Evolutionary conservation across 2,888 invertebrate genomes (phyloP).

Genomic region (Drosophila heteroneura): DNA sequence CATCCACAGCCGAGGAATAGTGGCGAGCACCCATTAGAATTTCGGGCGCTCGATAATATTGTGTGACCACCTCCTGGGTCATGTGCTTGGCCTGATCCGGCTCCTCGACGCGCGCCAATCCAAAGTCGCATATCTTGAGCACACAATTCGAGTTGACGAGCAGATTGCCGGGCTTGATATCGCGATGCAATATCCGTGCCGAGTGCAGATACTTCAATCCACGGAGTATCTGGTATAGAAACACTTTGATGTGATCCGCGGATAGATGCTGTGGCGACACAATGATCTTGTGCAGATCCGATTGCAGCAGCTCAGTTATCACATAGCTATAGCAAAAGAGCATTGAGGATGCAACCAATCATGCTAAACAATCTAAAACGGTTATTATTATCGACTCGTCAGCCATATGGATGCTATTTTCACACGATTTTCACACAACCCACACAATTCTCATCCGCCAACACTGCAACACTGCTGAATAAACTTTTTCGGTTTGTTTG

Average conservation of each 20-base stretch:
- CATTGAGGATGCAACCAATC: constrained; percentile 54
- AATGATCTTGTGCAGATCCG: constrained; percentile 99
- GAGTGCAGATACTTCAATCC: constrained; percentile 99
- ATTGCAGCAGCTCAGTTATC: constrained; percentile 99
- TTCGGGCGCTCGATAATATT: constrained; percentile 99
- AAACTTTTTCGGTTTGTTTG: constrained; percentile 50
- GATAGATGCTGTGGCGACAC: constrained; percentile 99
- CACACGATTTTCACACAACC: not conserved
- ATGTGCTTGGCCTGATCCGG: constrained; percentile 96
- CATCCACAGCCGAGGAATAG: constrained; percentile 98
- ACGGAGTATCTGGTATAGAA: constrained; percentile 99
- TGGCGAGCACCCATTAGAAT: constrained; percentile 99
- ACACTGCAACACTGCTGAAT: not conserved
- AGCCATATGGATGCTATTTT: not conserved
- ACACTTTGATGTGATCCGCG: constrained; percentile 99
- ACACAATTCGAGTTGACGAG: constrained; percentile 99
- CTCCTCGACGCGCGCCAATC: constrained; percentile 98
- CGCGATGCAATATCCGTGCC: constrained; percentile 98
- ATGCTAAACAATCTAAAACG: not conserved
- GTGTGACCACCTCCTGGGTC: constrained; percentile 99
- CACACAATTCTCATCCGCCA: not conserved
- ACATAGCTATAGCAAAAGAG: constrained; percentile 92
- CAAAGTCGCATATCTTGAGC: constrained; percentile 99
- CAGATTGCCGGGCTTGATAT: constrained; percentile 99
- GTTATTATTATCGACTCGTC: not conserved